These are phyloP conservation scores for Nasonia longicornis DNA, from an alignment of 1,140 invertebrate genomes.

Conservation along the genomic window DNA sequence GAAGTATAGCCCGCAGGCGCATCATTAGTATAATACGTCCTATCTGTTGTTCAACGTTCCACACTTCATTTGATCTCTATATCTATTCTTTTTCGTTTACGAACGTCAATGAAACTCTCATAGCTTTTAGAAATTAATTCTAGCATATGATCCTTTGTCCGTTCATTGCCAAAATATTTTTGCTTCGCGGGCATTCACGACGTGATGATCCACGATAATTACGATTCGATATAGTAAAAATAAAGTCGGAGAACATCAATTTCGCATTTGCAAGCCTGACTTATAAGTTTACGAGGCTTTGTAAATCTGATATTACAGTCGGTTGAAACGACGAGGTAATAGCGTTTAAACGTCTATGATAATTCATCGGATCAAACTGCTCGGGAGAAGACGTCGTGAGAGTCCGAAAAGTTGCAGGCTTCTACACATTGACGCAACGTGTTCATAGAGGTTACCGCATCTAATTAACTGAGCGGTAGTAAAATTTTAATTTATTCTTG, in stretches of 20 bases:
- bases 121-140: too few relatives aligned
- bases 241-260: neutral
- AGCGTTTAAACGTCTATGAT: neutral
- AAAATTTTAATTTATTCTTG: conserved; percentile 2
- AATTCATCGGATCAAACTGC: neutral
- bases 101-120: too few relatives aligned
- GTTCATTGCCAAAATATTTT: conserved; percentile 1
- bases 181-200: neutral
- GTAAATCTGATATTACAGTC: too few relatives aligned
- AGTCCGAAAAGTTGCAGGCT: neutral
- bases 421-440: neutral
- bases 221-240: neutral
- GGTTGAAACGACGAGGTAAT: neutral
- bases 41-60: too few relatives aligned
- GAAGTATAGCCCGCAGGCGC: too few relatives aligned
- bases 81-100: too few relatives aligned
- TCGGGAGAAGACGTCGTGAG: neutral
- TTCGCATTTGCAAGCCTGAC: neutral
- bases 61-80: too few relatives aligned
- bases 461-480: conserved; percentile 13
- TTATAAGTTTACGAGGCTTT: too few relatives aligned
- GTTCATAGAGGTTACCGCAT: neutral
- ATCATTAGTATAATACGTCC: too few relatives aligned
- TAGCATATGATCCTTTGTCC: too few relatives aligned
- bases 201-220: neutral